Conservation (phyloP, 2,888 invertebrate species). For the Drosophila testacea region DNA sequence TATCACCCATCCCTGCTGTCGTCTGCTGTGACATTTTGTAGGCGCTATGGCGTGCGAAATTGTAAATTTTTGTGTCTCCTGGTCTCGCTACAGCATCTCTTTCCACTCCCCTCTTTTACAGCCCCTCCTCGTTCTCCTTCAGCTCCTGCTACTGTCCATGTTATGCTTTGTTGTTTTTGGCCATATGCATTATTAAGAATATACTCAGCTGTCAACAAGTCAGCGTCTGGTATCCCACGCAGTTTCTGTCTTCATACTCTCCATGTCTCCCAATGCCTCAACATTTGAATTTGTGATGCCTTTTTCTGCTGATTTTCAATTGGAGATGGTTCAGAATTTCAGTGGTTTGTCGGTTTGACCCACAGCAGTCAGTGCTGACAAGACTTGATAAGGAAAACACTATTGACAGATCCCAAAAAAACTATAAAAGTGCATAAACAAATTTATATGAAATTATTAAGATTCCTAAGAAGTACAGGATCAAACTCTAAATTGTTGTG, state of each 20-base stretch:
- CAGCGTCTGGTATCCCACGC: conserved; percentile 62
- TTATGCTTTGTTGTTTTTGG: conserved; percentile 42
- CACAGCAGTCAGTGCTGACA: background rate
- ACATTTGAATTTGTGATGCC: conserved; percentile 41
- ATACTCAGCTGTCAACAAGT: conserved; percentile 79
- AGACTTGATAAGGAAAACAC: no score
- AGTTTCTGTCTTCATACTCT: conserved; percentile 10
- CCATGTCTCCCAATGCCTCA: conserved; percentile 9
- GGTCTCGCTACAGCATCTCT: conserved; percentile 2
- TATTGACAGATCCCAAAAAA: no score
- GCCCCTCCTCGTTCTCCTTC: background rate
- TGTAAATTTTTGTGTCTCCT: conserved; percentile 70
- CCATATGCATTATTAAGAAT: conserved; percentile 78
- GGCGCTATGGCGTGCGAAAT: conserved; percentile 79
- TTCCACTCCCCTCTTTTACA: background rate
- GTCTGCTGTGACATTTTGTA: conserved; percentile 70
- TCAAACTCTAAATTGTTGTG: no score
- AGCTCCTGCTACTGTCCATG: conserved; percentile 42
- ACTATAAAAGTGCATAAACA: no score
- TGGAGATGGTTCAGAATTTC: background rate
- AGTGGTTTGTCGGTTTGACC: conserved; percentile 4
- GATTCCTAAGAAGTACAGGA: no score
- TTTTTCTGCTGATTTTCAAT: conserved; percentile 3
- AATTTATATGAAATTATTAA: no score
- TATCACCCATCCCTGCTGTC: background rate